Percentiles rank a stretch among this genome's conserved stretches.
phyloP scores from a whole-genome alignment of 2,888 invertebrate species.

The Drosophila gaucha region DNA sequence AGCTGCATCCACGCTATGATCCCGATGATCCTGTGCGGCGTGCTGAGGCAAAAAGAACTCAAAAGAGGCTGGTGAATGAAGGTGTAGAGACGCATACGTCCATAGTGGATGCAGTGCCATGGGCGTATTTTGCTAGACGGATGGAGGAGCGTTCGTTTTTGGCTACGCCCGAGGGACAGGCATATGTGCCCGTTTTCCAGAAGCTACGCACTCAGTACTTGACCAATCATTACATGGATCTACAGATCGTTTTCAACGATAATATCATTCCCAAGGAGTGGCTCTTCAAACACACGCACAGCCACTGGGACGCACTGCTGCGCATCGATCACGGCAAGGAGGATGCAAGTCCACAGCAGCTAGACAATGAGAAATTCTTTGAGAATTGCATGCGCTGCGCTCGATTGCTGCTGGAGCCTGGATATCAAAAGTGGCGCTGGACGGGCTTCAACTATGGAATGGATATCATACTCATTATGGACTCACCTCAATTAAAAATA shows the following conservation, averaged over 20 bases:
- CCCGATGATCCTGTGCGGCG: slow-evolving; percentile 58
- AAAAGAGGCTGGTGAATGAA: slow-evolving; percentile 56
- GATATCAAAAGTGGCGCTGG: too few relatives aligned
- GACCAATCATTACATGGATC: slow-evolving; percentile 89
- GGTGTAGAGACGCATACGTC: slow-evolving; percentile 61
- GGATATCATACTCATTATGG: too few relatives aligned
- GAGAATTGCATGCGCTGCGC: too few relatives aligned
- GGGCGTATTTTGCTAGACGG: slow-evolving; percentile 80
- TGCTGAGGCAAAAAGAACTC: slow-evolving; percentile 59
- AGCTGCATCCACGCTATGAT: too few relatives aligned
- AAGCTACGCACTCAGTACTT: slow-evolving; percentile 89
- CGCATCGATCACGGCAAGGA: too few relatives aligned
- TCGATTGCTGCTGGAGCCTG: too few relatives aligned
- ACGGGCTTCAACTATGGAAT: too few relatives aligned
- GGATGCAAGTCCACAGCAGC: too few relatives aligned
- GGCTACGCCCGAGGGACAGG: slow-evolving; percentile 86
- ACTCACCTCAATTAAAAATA: slow-evolving; percentile 87
- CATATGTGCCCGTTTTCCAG: slow-evolving; percentile 88
- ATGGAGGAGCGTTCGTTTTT: slow-evolving; percentile 86
- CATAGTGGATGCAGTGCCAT: slow-evolving; percentile 69
- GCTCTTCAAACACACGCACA: too few relatives aligned
- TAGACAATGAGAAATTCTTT: too few relatives aligned
- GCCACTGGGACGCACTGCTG: too few relatives aligned
- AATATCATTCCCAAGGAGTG: too few relatives aligned
- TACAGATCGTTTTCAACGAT: slow-evolving; percentile 88